phyloP scores from a whole-genome alignment of 2,888 invertebrate species.

The Yponomeuta plumbellus region DNA sequence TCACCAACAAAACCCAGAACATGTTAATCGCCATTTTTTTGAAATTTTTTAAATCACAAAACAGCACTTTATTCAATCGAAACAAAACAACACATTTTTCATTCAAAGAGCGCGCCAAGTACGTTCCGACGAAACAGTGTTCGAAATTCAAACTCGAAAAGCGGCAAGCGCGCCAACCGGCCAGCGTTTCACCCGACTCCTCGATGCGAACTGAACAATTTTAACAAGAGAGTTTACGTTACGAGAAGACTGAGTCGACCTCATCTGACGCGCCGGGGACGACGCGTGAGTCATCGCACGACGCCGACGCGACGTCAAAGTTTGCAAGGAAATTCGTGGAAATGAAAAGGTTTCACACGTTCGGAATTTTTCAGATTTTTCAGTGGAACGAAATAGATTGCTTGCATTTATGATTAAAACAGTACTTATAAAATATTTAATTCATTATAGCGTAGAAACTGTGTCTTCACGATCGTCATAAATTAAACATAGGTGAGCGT shows the following conservation, averaged over 20 bases:
- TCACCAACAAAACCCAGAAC: conserved; percentile 44
- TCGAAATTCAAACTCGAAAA: conserved; percentile 38
- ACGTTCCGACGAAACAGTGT: background rate
- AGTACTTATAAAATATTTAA: no score
- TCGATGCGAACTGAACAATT: conserved; percentile 40
- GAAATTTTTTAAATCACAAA: background rate
- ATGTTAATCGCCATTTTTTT: conserved; percentile 42
- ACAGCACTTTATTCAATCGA: conserved; percentile 12
- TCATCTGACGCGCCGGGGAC: no score
- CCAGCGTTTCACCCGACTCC: conserved; percentile 26
- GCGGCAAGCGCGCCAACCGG: conserved; percentile 34
- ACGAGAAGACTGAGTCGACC: no score
- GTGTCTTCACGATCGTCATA: no score
- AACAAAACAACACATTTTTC: background rate
- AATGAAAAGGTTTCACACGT: conserved; percentile 2
- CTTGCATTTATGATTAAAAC: no score
- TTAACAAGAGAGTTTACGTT: background rate
- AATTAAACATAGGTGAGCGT: no score
- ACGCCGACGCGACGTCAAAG: background rate
- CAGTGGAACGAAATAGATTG: no score
- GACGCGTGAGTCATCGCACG: conserved; percentile 13
- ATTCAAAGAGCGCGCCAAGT: background rate
- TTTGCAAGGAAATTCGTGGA: background rate
- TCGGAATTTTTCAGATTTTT: background rate
- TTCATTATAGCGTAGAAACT: no score